These are phyloP conservation scores for Ctenopoma kingsleyae DNA, from an alignment of 2,797 vertebrate genomes.

Conservation along the genomic window DNA sequence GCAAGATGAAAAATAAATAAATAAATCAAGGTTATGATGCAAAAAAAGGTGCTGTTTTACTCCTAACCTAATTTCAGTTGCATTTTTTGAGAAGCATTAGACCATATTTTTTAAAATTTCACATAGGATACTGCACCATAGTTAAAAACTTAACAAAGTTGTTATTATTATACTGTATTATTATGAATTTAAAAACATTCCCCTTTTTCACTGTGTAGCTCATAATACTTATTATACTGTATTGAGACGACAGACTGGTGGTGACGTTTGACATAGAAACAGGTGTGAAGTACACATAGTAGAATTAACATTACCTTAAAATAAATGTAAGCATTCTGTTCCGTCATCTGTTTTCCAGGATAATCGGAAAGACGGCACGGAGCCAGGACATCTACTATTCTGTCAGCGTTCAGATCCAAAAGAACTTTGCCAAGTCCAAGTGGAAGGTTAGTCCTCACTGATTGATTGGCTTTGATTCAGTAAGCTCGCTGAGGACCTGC, in stretches of 20 bases:
- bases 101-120: background rate
- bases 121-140: no score
- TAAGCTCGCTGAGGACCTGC: conserved; percentile 38
- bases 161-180: background rate
- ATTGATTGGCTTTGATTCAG: conserved; percentile 36
- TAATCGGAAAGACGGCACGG: conserved; percentile 93
- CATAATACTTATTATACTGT: background rate
- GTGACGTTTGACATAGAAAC: background rate
- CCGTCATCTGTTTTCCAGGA: conserved; percentile 83
- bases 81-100: background rate
- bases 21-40: no score
- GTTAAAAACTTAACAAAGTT: background rate
- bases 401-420: conserved; percentile 96
- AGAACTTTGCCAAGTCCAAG: conserved; percentile 97
- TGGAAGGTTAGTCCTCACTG: conserved; percentile 91
- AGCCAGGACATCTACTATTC: conserved; percentile 95
- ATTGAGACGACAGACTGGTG: no score
- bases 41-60: no score
- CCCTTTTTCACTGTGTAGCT: no score
- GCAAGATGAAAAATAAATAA: background rate
- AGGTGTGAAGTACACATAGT: background rate
- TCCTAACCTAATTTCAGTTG: background rate
- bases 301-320: conserved; percentile 26
- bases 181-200: no score
- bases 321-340: conserved; percentile 32